These are phyloP conservation scores for Prionailurus viverrinus DNA, from an alignment of 2,113 vertebrate species.

Conservation along the genomic window DNA sequence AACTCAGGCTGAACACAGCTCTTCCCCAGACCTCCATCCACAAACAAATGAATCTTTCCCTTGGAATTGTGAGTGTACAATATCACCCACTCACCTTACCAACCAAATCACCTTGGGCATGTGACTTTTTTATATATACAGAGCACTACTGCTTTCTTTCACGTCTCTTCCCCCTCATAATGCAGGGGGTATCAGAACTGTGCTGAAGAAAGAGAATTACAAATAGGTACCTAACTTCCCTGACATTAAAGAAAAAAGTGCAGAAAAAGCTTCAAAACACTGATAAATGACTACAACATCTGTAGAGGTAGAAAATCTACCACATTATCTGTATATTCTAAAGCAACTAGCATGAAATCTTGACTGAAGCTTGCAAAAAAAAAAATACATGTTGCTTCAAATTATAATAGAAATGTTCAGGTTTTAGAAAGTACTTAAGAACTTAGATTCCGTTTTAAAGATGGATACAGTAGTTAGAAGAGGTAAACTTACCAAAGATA, in stretches of 20 bases:
- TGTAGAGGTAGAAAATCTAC: background rate
- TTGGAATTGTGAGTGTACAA: background rate
- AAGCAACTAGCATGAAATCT: constrained; percentile 36
- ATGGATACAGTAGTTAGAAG: constrained; percentile 65
- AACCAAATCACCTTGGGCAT: background rate
- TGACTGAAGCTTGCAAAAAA: constrained; percentile 8
- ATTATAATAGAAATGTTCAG: constrained; percentile 20
- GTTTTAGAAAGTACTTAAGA: constrained; percentile 13
- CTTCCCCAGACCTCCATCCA: background rate
- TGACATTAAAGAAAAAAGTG: background rate
- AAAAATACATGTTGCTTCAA: background rate
- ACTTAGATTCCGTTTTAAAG: constrained; percentile 41
- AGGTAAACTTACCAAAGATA: constrained; percentile 95
- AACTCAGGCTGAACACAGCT: background rate
- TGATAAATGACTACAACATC: background rate
- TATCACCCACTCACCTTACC: background rate
- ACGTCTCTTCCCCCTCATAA: background rate
- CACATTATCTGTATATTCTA: background rate
- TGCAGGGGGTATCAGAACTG: background rate
- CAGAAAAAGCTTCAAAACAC: constrained; percentile 34
- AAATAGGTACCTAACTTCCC: background rate
- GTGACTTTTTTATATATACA: background rate
- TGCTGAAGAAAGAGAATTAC: background rate
- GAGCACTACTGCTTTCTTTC: background rate
- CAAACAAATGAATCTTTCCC: background rate